Base-by-base conservation (phyloP, 2,797 vertebrate genomes). In the Malurus leucopterus region DNA sequence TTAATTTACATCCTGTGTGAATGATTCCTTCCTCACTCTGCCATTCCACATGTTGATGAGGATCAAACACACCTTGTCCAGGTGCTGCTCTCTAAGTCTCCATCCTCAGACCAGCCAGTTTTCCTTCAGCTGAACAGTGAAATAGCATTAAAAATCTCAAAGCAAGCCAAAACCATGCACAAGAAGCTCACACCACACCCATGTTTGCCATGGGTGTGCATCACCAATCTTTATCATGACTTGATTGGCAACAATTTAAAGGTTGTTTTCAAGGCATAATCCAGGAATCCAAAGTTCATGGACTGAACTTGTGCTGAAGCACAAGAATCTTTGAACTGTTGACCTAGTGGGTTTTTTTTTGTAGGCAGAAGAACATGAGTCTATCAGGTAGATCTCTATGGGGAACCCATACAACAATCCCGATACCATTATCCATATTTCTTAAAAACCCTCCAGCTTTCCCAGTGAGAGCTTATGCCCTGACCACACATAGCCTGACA, bases 1-100 rank as follows among this genome's bases (percentile, higher is more conserved):
- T 41, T 85, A 46, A 69, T 55, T 26, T 23, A 11, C 26, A 50
- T 32, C 62, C 57, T 1, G 0, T 13, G 7, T 6, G 58, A 87
- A 15, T 38, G 85, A 89, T 65, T 53, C 55, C 43, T 22, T 38
- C 82, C 62, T 38, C 5, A 0, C 47, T 68, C 57, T 62, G 73
- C 54, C 0, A 2, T 17, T 59, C 67, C 44, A 41, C 0, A 0
- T 9, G 8, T 5, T 17, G 50, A 65, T 12, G 43, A 83, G 59
- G 55, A 65, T 55, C 62, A 55, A 38, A 23, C 55, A 49, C 46
- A 15, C 16, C 0, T 32, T 51, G 27, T 14, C 62, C 69, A 26
- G 32, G 30, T 15, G 13, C 36, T 15, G 8, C 50, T 47, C 63
- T 41, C 58, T 12, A 78, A 91, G 40, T 20, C 84, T 80, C 50